Evolutionary conservation across 2,113 vertebrate genomes (phyloP).

Genomic region (Oxyruncus cristatus): DNA sequence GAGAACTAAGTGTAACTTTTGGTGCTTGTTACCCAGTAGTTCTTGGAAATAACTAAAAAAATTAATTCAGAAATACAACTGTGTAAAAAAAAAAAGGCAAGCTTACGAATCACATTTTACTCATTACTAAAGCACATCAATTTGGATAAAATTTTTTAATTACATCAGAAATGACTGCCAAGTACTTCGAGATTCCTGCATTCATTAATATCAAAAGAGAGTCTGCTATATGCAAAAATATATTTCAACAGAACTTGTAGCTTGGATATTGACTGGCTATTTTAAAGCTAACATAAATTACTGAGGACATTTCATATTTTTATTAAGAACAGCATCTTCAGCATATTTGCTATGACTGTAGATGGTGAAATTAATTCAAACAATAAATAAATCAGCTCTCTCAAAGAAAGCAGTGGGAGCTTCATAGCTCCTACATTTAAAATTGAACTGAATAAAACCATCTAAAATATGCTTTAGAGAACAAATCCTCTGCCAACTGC

Average conservation of each 20-base stretch:
- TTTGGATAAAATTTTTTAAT: background rate
- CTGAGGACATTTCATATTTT: background rate
- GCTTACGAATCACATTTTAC: background rate
- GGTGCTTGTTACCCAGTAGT: background rate
- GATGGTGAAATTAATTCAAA: slow-evolving; percentile 14
- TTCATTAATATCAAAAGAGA: background rate
- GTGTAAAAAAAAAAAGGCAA: background rate
- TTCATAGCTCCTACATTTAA: background rate
- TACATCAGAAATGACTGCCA: background rate
- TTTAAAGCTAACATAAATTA: background rate
- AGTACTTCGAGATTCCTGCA: background rate
- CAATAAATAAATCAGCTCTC: slow-evolving; percentile 8
- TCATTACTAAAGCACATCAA: background rate
- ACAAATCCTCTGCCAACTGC: background rate
- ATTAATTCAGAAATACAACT: background rate
- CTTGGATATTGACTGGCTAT: background rate
- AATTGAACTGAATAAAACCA: background rate
- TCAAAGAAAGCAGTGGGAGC: background rate
- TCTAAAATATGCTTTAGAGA: background rate
- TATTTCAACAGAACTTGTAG: background rate
- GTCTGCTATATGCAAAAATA: background rate
- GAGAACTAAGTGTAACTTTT: background rate
- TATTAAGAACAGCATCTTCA: slow-evolving; percentile 3
- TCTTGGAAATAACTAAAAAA: background rate
- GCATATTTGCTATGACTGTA: background rate